Conservation (phyloP, 2,888 invertebrate species). For the Diogma glabrata region DNA sequence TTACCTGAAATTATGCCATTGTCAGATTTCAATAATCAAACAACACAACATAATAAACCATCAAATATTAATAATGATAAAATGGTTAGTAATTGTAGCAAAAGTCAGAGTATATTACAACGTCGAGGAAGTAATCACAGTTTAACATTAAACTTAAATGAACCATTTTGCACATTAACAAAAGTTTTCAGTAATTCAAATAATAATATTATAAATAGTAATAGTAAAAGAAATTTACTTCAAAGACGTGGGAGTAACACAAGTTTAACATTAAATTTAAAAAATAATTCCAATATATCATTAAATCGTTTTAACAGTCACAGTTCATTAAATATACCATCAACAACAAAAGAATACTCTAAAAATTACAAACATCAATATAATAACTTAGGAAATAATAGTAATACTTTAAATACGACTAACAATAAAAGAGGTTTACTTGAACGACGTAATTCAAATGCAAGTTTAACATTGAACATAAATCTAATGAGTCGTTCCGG, state of each 20-base stretch:
- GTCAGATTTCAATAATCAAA: slow-evolving; percentile 45
- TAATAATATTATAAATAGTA: slow-evolving; percentile 9
- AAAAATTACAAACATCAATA: neutral
- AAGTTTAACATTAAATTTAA: slow-evolving; percentile 69
- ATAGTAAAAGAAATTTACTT: slow-evolving; percentile 48
- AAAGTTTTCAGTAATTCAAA: slow-evolving; percentile 41
- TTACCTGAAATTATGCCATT: slow-evolving; percentile 58
- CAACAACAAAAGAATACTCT: slow-evolving; percentile 17
- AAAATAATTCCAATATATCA: slow-evolving; percentile 29
- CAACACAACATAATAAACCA: neutral
- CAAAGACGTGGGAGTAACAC: slow-evolving; percentile 79
- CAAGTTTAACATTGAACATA: slow-evolving; percentile 72
- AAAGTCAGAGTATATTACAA: slow-evolving; percentile 39
- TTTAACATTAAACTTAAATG: slow-evolving; percentile 43
- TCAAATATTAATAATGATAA: slow-evolving; percentile 9
- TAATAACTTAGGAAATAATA: neutral
- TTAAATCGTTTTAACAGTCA: slow-evolving; percentile 46
- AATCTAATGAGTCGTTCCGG: slow-evolving; percentile 23
- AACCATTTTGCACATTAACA: slow-evolving; percentile 38
- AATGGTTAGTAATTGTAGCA: neutral
- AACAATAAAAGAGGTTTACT: slow-evolving; percentile 59
- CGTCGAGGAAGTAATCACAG: slow-evolving; percentile 51
- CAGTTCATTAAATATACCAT: slow-evolving; percentile 39
- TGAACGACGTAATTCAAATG: slow-evolving; percentile 81
- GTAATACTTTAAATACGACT: slow-evolving; percentile 17